Conservation (phyloP, 92 coral and sea anemone genomes). For the Meandrina meandrites region DNA sequence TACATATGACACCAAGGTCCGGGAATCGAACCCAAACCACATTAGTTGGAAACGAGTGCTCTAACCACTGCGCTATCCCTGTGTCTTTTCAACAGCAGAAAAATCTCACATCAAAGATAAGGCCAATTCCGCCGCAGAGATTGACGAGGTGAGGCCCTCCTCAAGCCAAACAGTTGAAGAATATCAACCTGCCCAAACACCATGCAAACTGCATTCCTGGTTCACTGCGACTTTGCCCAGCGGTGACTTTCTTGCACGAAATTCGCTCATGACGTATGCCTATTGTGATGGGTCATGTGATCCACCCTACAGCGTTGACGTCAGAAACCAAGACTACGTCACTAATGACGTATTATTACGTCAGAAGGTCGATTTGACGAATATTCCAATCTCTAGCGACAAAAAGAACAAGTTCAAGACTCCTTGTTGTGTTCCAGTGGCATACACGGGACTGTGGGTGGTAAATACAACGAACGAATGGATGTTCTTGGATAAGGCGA, state of each 20-base stretch:
- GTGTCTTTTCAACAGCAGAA: background rate
- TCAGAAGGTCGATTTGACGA: background rate
- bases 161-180: background rate
- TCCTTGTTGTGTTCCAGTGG: constrained; percentile 13
- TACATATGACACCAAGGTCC: no score
- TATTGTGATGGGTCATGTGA: constrained; percentile 20
- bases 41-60: no score
- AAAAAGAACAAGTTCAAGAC: constrained; percentile 7
- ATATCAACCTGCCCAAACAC: background rate
- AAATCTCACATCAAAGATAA: background rate
- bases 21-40: no score
- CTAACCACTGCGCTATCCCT: no score
- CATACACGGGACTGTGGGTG: constrained; percentile 11
- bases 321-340: background rate
- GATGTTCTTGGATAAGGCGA: background rate
- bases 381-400: background rate
- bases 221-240: background rate
- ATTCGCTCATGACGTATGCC: background rate
- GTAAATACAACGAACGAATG: background rate
- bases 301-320: background rate
- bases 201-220: background rate
- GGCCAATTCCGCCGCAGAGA: background rate
- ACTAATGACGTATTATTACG: constrained; percentile 15
- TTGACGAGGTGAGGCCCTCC: background rate
- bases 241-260: background rate